Base-by-base conservation (phyloP, 2,113 vertebrate genomes). In the Xenopus borealis region DNA sequence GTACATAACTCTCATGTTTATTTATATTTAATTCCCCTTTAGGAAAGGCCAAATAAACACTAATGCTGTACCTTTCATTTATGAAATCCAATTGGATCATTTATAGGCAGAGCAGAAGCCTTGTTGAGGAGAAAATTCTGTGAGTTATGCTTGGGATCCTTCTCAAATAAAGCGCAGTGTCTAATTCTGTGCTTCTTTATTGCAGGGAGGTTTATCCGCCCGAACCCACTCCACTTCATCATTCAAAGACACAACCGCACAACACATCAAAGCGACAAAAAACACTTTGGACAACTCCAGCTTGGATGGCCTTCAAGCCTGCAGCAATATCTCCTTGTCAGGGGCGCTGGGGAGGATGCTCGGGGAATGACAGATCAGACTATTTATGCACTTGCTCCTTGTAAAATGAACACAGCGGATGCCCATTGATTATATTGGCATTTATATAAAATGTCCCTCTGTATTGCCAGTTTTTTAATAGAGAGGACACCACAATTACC, bases 321-420 rank as follows among this genome's bases (percentile, higher is more conserved):
- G 7, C 10, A 46, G 62, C 50, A 72, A 44, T 55, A 64, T 72
- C 53, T 72, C 46, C 47, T 53, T 55, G 23, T 64, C 23, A 64
- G 19, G 7, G 30, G 19, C 13, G 46, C 17, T 65, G 19, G 13
- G 50, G 16, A 27, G 18, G 55, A 59, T 58, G 52, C 18, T 23
- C 30, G 57, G 19, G 62, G 62, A 40, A 14, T 72, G 61, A 72
- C 45, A 55, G 40, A 64, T 72, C 62, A 19, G 40, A 46, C 69
- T 62, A 46, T 61, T 47, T 62, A 62, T 72, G 45, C 59, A 30
- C 44, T 70, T 40, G 40, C 12, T 17, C 68, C 18, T 19, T 44
- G 30, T 58, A 44, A 70, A 40, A 45, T 19, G 68, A 44, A 17
- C 68, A 20, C 30, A 18, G 52, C 68, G 68, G 68, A 70, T 45